Evolutionary conservation across 2,888 invertebrate genomes (phyloP), one percentile per base, ranked within the genome.

Genomic region (Ichneumoninae sp.): DNA sequence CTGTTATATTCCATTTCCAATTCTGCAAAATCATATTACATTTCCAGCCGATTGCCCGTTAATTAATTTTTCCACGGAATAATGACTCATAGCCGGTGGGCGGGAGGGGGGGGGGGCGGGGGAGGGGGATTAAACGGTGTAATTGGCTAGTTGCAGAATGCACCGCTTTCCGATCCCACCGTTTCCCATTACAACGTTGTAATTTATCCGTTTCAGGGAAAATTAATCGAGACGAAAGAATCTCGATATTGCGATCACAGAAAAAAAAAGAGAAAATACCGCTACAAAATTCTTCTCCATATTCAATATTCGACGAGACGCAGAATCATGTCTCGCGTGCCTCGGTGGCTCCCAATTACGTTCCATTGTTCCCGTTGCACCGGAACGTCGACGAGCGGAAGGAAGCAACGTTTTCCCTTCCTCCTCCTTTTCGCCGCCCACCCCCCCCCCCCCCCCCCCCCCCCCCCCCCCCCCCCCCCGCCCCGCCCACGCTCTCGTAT

Each of bases 401-500:
- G 54, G 40, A 63, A 13, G 75, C 22, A 69, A 68, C 76, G 75
- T 73, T 85, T 87, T 83, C 70, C 33, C 76, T 82, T 76, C 52
- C n/a, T 68, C 63, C 26, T 66, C 57, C 66, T 65, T 57, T 57
- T 65, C 22, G 13, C 13, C 19, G 66, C 68, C 36, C 1, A 36
- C 30, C 47, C 22, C 36, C 40, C 3, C 26, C 26, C 44, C 13
- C 26, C 3, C 40, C 1, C 19, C 8, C 52, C 30, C 44, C 19
- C 36, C 50, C 44, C 13, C 44, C n/a, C n/a, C n/a, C n/a, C n/a
- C n/a, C n/a, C n/a, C n/a, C n/a, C n/a, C n/a, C n/a, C n/a, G n/a
- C n/a, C n/a, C n/a, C n/a, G n/a, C n/a, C n/a, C n/a, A n/a, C n/a
- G n/a, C n/a, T 47, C 54, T 33, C 26, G n/a, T 19, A 68, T 77